Percentiles rank a stretch among this genome's conserved stretches.
These are phyloP conservation scores for Drosophila pandora DNA, from an alignment of 1,140 invertebrate species.

Conservation along the genomic window DNA sequence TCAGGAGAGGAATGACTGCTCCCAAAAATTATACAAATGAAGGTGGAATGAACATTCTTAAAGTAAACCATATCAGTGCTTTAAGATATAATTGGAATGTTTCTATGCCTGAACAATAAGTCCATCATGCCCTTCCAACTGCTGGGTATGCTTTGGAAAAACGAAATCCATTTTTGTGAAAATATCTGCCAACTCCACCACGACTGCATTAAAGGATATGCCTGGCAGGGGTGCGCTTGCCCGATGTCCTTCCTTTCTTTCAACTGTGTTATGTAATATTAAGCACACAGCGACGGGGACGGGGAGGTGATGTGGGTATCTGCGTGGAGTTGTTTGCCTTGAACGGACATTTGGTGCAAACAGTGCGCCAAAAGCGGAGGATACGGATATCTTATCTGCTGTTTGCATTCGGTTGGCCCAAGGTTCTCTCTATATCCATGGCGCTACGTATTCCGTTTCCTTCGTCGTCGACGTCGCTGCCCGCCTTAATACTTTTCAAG, in stretches of 20 bases:
- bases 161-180: conserved; percentile 10
- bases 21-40: conserved; percentile 20
- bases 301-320: conserved; percentile 10
- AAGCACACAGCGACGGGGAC: conserved; percentile 18
- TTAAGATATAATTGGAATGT: no score
- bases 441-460: conserved; percentile 51
- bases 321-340: conserved; percentile 60
- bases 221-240: conserved; percentile 51
- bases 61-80: neutral
- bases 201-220: conserved; percentile 63
- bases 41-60: neutral
- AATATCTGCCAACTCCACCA: conserved; percentile 14
- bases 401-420: conserved; percentile 75
- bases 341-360: conserved; percentile 69
- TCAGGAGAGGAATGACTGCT: conserved; percentile 17
- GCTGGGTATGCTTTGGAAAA: neutral
- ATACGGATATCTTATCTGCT: conserved; percentile 82
- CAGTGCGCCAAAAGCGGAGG: conserved; percentile 67
- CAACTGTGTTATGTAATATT: conserved; percentile 69
- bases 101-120: no score
- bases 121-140: conserved; percentile 1
- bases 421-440: conserved; percentile 51
- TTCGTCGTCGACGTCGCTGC: conserved; percentile 23
- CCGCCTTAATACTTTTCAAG: conserved; percentile 79
- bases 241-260: conserved; percentile 17